Evolutionary conservation across 1,140 invertebrate genomes (phyloP), one percentile per base, ranked within the genome.

Genomic region (Diorhabda sublineata): DNA sequence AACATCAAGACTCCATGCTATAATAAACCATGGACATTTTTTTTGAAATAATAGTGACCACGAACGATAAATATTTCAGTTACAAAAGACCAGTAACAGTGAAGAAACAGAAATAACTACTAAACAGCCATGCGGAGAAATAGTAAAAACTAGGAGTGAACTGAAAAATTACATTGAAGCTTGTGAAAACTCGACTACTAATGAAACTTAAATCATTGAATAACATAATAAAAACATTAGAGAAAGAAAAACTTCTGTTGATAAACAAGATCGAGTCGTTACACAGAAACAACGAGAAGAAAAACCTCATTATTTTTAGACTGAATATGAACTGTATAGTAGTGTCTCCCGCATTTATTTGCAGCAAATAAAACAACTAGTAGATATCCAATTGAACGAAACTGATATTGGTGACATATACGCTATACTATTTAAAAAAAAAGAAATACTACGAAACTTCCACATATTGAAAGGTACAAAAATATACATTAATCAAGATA

Each of bases 381-480:
- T 60, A 6, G 11, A 60, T 60, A 42, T 60, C 7, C 58, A 60
- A 26, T 60, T 69, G 60, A 71, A 71, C 8, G 61, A 44, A 9
- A 42, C 42, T 8, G 9, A 63, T 42, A 43, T 44, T 44, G 8
- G 11, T 63, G 5, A 63, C 3, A 62, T 67, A 26, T 66, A 43
- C 4, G 8, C 11, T 5, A 62, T 71, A 26, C 26, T 26, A 1
- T 26, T 26, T 26, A 26, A 26, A 26, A 26, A 26, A 26, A 26
- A 26, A 26, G 26, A 26, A 26, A 26, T 26, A 26, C 26, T 26
- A 26, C 26, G 26, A 26, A 26, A 26, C 26, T 26, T 26, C 26
- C 26, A 26, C 26, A 26, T 1, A 26, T 26, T 26, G 26, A 26
- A 26, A 26, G 26, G 0, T 26, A 26, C 26, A 26, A 26, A 26